Percentiles rank a stretch among this genome's conserved stretches.
Conservation (phyloP, 2,888 invertebrate species). For the Ornithoptera priamus region DNA sequence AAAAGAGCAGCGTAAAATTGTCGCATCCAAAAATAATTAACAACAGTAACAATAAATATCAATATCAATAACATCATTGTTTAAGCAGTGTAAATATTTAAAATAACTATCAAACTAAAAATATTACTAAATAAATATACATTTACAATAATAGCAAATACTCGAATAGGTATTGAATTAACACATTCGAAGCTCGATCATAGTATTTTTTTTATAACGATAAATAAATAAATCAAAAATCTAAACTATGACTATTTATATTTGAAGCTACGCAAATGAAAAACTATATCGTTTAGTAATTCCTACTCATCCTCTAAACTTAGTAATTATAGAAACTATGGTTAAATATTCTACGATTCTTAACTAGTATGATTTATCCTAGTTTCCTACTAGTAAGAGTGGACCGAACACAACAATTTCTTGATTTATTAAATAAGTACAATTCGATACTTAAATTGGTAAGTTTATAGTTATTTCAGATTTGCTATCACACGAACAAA, state of each 20-base stretch:
- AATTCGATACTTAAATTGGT: too few relatives aligned
- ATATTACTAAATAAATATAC: constrained; percentile 52
- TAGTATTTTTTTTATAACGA: constrained; percentile 52
- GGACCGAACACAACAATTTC: constrained; percentile 26
- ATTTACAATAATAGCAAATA: constrained; percentile 67
- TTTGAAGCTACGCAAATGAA: constrained; percentile 61
- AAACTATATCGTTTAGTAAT: constrained; percentile 60
- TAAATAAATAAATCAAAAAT: constrained; percentile 44
- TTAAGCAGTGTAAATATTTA: constrained; percentile 77
- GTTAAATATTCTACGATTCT: constrained; percentile 48
- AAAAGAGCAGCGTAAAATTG: constrained; percentile 69
- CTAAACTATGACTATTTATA: constrained; percentile 68
- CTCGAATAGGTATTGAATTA: constrained; percentile 72
- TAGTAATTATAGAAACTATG: constrained; percentile 62
- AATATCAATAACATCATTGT: constrained; percentile 72
- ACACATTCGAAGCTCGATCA: constrained; percentile 75
- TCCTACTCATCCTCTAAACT: constrained; percentile 78
- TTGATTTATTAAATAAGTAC: neutral
- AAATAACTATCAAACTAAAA: constrained; percentile 68
- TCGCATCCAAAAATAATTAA: constrained; percentile 76
- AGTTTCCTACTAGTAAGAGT: constrained; percentile 28
- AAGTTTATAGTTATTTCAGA: too few relatives aligned
- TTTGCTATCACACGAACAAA: too few relatives aligned
- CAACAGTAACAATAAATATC: constrained; percentile 74
- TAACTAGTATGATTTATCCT: constrained; percentile 34